Evolutionary conservation across 2,888 invertebrate species (phyloP).

Genomic region (Meteorus colon): DNA sequence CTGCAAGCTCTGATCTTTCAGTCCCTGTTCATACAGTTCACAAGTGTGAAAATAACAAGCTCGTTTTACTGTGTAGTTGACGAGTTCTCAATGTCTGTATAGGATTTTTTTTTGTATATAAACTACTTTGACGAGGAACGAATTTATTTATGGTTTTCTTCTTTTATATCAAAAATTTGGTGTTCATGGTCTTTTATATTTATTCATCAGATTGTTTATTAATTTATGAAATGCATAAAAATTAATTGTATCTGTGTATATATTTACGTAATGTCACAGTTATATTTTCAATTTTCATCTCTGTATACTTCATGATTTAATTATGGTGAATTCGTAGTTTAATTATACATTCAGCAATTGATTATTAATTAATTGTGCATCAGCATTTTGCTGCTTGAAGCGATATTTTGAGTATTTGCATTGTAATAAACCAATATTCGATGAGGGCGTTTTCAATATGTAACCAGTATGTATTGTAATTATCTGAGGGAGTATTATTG

Average conservation of each 20-base stretch:
- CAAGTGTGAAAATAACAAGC: constrained; percentile 71
- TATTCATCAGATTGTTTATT: not conserved
- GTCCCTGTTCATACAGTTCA: constrained; percentile 44
- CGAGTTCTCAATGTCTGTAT: too few relatives aligned
- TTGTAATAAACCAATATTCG: constrained; percentile 21
- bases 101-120: constrained; percentile 11
- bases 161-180: not conserved
- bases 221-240: not conserved
- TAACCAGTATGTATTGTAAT: constrained; percentile 27
- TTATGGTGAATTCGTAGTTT: not conserved
- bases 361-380: constrained; percentile 22
- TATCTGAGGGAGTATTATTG: constrained; percentile 17
- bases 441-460: constrained; percentile 21
- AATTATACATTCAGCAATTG: not conserved
- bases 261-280: too few relatives aligned
- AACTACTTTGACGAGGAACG: not conserved
- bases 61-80: constrained; percentile 34
- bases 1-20: constrained; percentile 41
- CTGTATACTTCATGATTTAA: too few relatives aligned
- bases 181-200: not conserved
- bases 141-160: not conserved
- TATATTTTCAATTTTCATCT: too few relatives aligned
- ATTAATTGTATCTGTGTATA: too few relatives aligned
- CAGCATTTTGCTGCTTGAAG: constrained; percentile 6
- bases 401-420: constrained; percentile 30